Conservation (phyloP, 2,888 invertebrate genomes). For the Patella pellucida region DNA sequence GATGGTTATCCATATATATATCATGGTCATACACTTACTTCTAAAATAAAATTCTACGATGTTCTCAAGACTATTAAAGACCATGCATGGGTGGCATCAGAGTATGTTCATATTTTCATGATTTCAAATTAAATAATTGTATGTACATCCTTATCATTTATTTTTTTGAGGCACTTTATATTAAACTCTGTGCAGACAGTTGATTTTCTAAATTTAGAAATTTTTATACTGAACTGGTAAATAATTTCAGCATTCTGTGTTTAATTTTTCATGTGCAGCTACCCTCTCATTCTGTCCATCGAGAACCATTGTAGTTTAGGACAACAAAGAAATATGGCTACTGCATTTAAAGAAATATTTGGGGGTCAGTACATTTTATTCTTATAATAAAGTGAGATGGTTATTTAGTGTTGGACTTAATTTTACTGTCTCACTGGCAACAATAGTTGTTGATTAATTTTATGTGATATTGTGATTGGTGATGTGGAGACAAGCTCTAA, state of each 20-base stretch:
- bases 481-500: no score
- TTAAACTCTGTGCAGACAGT: no score
- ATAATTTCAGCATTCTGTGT: background rate
- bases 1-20: conserved; percentile 95
- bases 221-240: background rate
- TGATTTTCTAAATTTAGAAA: no score
- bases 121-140: no score
- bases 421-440: no score
- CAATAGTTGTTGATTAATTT: no score
- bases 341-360: conserved; percentile 67
- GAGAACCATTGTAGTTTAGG: conserved; percentile 70
- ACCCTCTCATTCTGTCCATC: conserved; percentile 69
- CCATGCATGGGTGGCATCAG: conserved; percentile 91
- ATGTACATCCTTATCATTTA: no score
- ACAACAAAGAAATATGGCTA: conserved; percentile 70
- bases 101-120: conserved; percentile 47
- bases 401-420: no score
- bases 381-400: no score
- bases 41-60: conserved; percentile 93
- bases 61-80: conserved; percentile 94
- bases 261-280: conserved; percentile 51
- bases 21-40: conserved; percentile 97
- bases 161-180: no score
- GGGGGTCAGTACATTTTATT: conserved; percentile 47
- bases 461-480: no score